Percentiles rank a stretch among this genome's conserved stretches.
phyloP scores from a whole-genome alignment of 2,797 vertebrate species.

The Myioborus miniatus region DNA sequence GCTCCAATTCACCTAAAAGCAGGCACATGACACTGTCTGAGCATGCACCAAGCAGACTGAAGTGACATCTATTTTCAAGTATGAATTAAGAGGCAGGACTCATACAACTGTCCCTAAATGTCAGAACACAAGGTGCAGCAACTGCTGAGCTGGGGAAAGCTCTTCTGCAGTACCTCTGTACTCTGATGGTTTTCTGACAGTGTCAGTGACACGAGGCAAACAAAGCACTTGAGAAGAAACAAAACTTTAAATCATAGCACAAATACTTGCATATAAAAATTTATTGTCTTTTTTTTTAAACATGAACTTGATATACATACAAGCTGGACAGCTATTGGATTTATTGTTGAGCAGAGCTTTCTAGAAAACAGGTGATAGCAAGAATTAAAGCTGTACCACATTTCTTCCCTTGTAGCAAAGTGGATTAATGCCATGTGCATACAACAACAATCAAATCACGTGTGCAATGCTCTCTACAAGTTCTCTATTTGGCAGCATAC shows the following conservation, averaged over 20 bases:
- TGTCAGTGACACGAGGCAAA: background rate
- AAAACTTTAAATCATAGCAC: background rate
- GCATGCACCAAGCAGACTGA: accelerated
- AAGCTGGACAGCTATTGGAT: background rate
- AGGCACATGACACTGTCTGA: background rate
- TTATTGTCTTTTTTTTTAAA: slow-evolving; percentile 42
- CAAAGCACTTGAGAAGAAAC: background rate
- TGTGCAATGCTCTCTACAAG: background rate
- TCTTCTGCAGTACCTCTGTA: accelerated
- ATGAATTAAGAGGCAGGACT: background rate
- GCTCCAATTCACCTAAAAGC: background rate
- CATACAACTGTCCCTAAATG: background rate
- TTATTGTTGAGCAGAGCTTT: background rate
- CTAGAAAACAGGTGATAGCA: background rate
- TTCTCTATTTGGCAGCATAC: background rate
- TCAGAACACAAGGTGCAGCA: background rate
- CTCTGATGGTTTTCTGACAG: background rate
- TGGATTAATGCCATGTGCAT: background rate
- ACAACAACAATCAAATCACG: background rate
- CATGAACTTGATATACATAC: background rate
- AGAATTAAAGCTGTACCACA: background rate
- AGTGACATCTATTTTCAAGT: background rate
- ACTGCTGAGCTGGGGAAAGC: background rate
- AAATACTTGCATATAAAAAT: slow-evolving; percentile 55
- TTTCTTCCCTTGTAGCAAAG: background rate